Evolutionary conservation across 2,113 vertebrate species (phyloP).

Genomic region (Calypte anna): DNA sequence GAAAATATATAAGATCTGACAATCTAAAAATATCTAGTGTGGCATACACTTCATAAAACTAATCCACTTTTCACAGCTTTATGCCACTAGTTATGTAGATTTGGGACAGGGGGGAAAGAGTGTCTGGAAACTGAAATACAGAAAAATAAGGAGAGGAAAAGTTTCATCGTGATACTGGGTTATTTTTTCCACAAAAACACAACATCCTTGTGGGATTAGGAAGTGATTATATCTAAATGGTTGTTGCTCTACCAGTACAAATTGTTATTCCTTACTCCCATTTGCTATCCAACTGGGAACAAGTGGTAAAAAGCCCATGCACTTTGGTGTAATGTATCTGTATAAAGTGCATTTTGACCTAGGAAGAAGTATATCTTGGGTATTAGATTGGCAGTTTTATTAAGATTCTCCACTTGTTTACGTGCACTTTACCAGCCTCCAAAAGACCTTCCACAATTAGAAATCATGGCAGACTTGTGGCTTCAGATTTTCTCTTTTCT

Average conservation of each 20-base stretch:
- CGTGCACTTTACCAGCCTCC: background rate
- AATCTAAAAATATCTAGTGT: background rate
- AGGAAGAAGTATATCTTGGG: background rate
- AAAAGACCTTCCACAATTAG: background rate
- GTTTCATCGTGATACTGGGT: background rate
- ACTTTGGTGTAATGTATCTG: background rate
- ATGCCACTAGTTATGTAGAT: background rate
- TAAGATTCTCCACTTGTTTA: background rate
- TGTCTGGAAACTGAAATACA: slow-evolving; percentile 7
- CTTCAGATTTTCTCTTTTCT: background rate
- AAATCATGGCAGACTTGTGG: background rate
- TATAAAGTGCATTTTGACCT: background rate
- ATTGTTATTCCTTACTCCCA: background rate
- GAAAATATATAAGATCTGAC: slow-evolving; percentile 14
- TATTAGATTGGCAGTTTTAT: background rate
- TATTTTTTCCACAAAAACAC: slow-evolving; percentile 22
- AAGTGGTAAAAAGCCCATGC: accelerated
- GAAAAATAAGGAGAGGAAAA: slow-evolving; percentile 15
- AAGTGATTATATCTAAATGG: background rate
- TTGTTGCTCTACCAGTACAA: background rate
- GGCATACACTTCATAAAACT: background rate
- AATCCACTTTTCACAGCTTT: background rate
- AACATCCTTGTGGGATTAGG: background rate
- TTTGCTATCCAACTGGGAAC: background rate
- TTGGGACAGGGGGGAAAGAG: background rate